A percentile compares a stretch with the other conserved stretches of the same genome.
Conservation (phyloP, 37 sponge, comb jelly and placozoan species). For the Axinella damicornis region DNA sequence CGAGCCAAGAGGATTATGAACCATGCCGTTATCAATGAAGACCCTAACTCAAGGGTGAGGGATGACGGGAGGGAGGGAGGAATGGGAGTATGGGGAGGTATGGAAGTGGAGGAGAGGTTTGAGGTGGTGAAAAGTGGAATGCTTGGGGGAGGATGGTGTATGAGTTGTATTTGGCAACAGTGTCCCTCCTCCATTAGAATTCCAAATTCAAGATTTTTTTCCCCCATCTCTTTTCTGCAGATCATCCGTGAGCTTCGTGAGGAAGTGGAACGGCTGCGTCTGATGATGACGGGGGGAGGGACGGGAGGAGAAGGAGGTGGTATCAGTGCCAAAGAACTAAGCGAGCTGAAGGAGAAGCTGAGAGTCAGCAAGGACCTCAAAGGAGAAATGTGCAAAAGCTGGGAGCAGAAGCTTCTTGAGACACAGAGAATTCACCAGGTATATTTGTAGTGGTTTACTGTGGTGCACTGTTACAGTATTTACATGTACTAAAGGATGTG, state of each 20-base stretch:
- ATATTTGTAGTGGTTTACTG: too few relatives aligned
- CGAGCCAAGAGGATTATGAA: constrained; percentile 98
- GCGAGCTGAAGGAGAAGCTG: constrained; percentile 88
- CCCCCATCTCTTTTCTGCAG: constrained; percentile 22
- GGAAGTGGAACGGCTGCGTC: constrained; percentile 91
- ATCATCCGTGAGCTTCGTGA: constrained; percentile 95
- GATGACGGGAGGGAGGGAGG: too few relatives aligned
- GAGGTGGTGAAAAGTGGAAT: not conserved
- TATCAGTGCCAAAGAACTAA: constrained; percentile 54
- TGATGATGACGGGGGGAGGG: constrained; percentile 66
- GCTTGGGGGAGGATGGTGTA: too few relatives aligned
- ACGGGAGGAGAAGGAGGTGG: constrained; percentile 29
- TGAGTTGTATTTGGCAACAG: too few relatives aligned
- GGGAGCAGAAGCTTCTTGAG: constrained; percentile 93
- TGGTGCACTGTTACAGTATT: too few relatives aligned
- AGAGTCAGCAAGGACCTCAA: constrained; percentile 88
- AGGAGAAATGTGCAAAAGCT: constrained; percentile 84
- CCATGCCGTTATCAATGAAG: constrained; percentile 98
- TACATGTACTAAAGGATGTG: too few relatives aligned
- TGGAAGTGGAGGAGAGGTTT: not conserved
- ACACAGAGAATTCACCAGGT: constrained; percentile 90
- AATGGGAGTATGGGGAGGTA: not conserved
- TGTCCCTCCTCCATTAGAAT: too few relatives aligned
- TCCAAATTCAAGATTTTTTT: not conserved
- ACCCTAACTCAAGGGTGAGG: constrained; percentile 90